phyloP scores from a whole-genome alignment of 2,113 vertebrate species.

The Dicrurus megarhynchus region DNA sequence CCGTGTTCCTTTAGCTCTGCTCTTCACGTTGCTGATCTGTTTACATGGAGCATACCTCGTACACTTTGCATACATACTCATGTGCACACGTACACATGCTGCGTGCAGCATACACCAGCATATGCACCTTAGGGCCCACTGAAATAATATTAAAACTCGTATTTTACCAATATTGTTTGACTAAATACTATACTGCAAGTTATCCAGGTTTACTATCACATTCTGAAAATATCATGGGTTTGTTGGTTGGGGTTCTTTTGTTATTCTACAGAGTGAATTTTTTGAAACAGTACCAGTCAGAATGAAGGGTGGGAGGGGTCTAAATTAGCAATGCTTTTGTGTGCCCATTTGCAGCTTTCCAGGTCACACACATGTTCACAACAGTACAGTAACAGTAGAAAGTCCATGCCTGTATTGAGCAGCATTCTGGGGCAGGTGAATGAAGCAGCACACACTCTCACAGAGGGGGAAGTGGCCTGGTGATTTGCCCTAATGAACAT shows the following conservation, averaged over 20 bases:
- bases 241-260: not conserved
- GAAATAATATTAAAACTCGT: not conserved
- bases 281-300: not conserved
- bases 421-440: not conserved
- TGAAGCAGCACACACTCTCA: not conserved
- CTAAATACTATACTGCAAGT: not conserved
- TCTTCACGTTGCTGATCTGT: not conserved
- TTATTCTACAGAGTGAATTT: not conserved
- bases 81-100: not conserved
- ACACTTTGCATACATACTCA: not conserved
- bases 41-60: rapidly evolving
- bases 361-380: not conserved
- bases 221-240: not conserved
- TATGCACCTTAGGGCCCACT: not conserved
- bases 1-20: not conserved
- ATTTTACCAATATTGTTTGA: not conserved
- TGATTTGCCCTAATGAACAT: not conserved
- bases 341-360: not conserved
- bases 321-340: not conserved
- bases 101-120: too few species aligned
- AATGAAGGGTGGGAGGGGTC: not conserved
- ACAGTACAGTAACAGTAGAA: not conserved
- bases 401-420: not conserved
- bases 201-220: not conserved
- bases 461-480: not conserved